These are phyloP conservation scores for Merluccius polli DNA, from an alignment of 2,797 vertebrate species.

Conservation along the genomic window DNA sequence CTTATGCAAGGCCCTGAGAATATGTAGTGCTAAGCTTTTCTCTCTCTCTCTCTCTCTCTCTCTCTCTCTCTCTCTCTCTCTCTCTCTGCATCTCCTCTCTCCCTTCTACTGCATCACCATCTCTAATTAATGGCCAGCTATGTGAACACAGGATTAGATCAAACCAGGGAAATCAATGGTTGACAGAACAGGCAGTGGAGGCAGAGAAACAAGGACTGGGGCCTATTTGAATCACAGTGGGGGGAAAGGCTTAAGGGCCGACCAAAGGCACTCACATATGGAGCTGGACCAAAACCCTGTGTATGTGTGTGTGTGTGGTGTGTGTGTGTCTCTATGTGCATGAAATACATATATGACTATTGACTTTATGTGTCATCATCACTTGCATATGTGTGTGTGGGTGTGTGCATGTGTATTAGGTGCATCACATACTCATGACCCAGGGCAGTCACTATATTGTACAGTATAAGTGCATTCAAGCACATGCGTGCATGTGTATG, in stretches of 20 bases:
- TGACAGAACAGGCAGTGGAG: constrained; percentile 40
- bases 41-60: not conserved
- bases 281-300: too few species aligned
- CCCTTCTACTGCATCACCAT: constrained; percentile 18
- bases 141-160: constrained; percentile 66
- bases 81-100: constrained; percentile 27
- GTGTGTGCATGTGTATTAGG: not conserved
- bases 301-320: not conserved
- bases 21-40: constrained; percentile 15
- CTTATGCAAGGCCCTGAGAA: constrained; percentile 42
- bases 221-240: constrained; percentile 59
- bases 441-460: too few species aligned
- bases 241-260: constrained; percentile 20
- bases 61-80: not conserved
- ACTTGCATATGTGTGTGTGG: too few species aligned
- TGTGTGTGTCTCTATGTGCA: not conserved
- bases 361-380: too few species aligned
- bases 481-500: not conserved
- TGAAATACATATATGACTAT: too few species aligned
- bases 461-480: not conserved
- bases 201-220: constrained; percentile 46
- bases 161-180: constrained; percentile 66
- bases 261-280: constrained; percentile 21
- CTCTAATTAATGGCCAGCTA: constrained; percentile 54
- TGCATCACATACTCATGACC: too few species aligned